Evolutionary conservation across 2,888 invertebrate genomes (phyloP).

Genomic region (Clivina fossor): DNA sequence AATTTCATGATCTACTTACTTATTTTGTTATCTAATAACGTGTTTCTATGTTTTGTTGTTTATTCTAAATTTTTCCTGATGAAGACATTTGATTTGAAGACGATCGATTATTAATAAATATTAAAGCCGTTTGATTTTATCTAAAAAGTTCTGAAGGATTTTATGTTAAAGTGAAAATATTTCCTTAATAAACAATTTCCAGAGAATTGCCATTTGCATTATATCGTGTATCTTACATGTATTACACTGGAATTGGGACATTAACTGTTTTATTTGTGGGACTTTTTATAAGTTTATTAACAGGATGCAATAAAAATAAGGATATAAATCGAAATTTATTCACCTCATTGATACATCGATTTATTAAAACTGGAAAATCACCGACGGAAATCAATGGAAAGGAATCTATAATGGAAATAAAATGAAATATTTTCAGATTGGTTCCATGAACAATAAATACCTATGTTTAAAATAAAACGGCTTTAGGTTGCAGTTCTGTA

Average conservation of each 20-base stretch:
- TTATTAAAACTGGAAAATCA: constrained; percentile 50
- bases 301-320: constrained; percentile 62
- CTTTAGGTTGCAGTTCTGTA: too few relatives aligned
- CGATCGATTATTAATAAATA: too few relatives aligned
- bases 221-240: constrained; percentile 74
- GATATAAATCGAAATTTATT: constrained; percentile 63
- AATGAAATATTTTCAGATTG: too few relatives aligned
- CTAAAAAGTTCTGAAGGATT: too few relatives aligned
- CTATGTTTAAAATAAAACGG: too few relatives aligned
- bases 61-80: too few relatives aligned
- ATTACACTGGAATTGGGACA: constrained; percentile 75
- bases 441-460: too few relatives aligned
- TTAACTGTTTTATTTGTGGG: constrained; percentile 66
- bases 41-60: too few relatives aligned
- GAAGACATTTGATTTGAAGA: too few relatives aligned
- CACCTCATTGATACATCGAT: constrained; percentile 63
- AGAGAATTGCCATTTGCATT: constrained; percentile 62
- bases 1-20: too few relatives aligned
- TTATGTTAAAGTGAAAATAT: neutral
- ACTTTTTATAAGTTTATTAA: constrained; percentile 67
- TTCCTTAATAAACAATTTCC: constrained; percentile 48
- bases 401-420: constrained; percentile 23
- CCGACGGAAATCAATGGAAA: constrained; percentile 12
- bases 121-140: too few relatives aligned
- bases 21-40: too few relatives aligned